These are phyloP conservation scores for Rhinogobio ventralis DNA, from an alignment of 2,797 vertebrate species.

Conservation along the genomic window DNA sequence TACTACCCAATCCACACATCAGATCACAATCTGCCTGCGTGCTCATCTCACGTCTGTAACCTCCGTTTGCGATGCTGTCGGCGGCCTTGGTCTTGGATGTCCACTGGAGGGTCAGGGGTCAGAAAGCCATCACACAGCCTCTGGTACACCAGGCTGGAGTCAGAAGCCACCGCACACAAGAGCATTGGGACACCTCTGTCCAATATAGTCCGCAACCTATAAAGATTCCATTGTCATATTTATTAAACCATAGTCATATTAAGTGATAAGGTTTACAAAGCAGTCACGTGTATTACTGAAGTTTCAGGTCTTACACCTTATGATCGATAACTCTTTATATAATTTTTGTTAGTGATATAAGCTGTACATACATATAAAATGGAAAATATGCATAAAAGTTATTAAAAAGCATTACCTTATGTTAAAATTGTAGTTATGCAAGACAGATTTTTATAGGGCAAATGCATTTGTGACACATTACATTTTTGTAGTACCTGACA, in stretches of 20 bases:
- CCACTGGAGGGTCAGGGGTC: conserved; percentile 86
- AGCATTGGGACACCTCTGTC: conserved; percentile 77
- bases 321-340: neutral
- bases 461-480: neutral
- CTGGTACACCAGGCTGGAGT: conserved; percentile 96
- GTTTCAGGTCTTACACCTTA: neutral
- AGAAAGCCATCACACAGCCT: conserved; percentile 86
- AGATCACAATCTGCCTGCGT: neutral
- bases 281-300: neutral
- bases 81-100: conserved; percentile 76
- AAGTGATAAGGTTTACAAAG: neutral
- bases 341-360: neutral
- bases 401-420: neutral
- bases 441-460: neutral
- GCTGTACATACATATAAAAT: neutral
- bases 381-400: too few relatives aligned
- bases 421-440: neutral
- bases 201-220: conserved; percentile 72
- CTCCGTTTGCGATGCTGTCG: conserved; percentile 81
- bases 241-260: neutral
- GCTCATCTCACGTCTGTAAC: conserved; percentile 63
- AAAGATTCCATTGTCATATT: neutral
- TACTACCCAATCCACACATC: neutral
- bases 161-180: conserved; percentile 89
- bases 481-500: neutral